These are phyloP conservation scores for Psix sp. DNA, from an alignment of 1,140 invertebrate genomes.

Conservation along the genomic window DNA sequence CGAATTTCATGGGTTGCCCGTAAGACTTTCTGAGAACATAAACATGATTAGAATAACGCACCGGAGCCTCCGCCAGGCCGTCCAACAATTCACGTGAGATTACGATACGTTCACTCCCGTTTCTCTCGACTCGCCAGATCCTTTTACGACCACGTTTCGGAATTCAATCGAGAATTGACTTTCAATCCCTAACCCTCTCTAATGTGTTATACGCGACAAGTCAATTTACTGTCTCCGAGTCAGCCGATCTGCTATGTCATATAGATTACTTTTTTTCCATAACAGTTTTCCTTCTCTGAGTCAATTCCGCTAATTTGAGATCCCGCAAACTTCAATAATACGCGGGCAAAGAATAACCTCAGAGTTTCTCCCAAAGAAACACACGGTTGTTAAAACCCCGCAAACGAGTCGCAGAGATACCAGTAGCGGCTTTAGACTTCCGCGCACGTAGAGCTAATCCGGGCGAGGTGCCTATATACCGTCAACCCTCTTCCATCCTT, in stretches of 20 bases:
- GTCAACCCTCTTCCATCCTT: conserved; percentile 56
- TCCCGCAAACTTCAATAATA: conserved; percentile 10
- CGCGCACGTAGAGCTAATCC: conserved; percentile 74
- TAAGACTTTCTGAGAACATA: conserved; percentile 64
- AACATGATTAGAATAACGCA: conserved; percentile 74
- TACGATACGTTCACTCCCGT: conserved; percentile 69
- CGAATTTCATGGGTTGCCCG: conserved; percentile 49
- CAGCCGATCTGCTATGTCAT: conserved; percentile 20
- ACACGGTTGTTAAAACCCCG: conserved; percentile 66
- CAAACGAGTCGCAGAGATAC: conserved; percentile 61
- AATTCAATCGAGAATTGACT: conserved; percentile 65
- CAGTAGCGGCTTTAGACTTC: conserved; percentile 68
- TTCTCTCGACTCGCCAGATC: conserved; percentile 60
- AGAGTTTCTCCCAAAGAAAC: conserved; percentile 18
- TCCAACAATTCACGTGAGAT: conserved; percentile 68
- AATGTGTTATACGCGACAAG: conserved; percentile 45
- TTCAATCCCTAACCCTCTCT: conserved; percentile 28
- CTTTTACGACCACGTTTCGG: conserved; percentile 71
- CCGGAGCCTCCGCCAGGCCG: conserved; percentile 40
- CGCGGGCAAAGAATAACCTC: conserved; percentile 32
- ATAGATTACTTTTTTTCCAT: conserved; percentile 6
- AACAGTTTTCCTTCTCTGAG: neutral
- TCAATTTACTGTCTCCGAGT: conserved; percentile 45
- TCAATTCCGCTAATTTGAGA: conserved; percentile 4
- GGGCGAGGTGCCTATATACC: conserved; percentile 52